Evolutionary conservation across 2,113 vertebrate species (phyloP), one percentile per base, ranked within the genome.

Genomic region (Pygoscelis adeliae): DNA sequence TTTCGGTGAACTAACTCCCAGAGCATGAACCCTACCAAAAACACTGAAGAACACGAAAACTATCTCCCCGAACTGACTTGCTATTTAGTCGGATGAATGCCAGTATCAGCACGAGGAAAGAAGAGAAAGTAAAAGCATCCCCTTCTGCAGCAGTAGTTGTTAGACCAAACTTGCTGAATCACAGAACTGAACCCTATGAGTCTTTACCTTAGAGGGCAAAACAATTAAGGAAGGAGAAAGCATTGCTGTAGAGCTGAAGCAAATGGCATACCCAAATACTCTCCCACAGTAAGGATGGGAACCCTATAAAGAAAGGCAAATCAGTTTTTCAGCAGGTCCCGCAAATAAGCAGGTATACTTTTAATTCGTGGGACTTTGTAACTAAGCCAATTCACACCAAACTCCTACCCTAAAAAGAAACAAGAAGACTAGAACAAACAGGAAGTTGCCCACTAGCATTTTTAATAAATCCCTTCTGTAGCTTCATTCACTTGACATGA

Each of bases 381-480:
- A 90, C 27, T 72, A 62, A 38, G 34, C 4, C 76, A 55, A 17
- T 21, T 26, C 44, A 73, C 40, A 63, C 10, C 21, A 50, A 86
- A n/a, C 3, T 76, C 23, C 18, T 55, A 63, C 9, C 13, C 53
- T 18, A 87, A 50, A 92, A 83, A 76, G 38, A 66, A 74, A 30
- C 15, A 78, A 20, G n/a, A 69, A 15, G 42, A 62, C 21, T 23
- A 44, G 34, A 85, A 53, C 22, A 85, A 83, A 23, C 38, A 66
- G 30, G 65, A 82, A 90, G 38, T 26, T 34, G 47, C 47, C 21
- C 52, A 63, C 71, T 46, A 83, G 38, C 32, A 58, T 38, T 92
- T 92, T 79, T 73, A 78, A 67, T 26, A 93, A 90, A 76, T 83
- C 29, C 22, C 11, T 89, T 73, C 76, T 55, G 55, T 56, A 93